A percentile compares a stretch with the other conserved stretches of the same genome.
phyloP scores from a whole-genome alignment of 2,113 vertebrate genomes.

The Boleophthalmus pectinirostris region DNA sequence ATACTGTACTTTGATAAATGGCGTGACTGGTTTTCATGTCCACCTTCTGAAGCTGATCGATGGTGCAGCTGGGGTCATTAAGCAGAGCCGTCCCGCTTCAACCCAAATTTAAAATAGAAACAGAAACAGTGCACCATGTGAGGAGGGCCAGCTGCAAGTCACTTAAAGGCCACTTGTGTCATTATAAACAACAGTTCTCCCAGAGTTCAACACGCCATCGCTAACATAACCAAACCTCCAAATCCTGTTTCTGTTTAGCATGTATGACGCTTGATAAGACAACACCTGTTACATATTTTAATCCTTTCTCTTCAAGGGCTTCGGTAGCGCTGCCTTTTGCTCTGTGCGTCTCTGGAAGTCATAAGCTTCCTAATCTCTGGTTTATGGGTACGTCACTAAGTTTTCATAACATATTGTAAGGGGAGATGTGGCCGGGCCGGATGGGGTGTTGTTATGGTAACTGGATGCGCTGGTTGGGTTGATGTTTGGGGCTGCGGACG shows the following conservation, averaged over 20 bases:
- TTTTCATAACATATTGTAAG: conserved; percentile 75
- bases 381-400: conserved; percentile 59
- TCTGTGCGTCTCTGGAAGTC: conserved; percentile 52
- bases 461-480: conserved; percentile 44
- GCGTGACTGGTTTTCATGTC: background rate
- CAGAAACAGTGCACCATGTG: background rate
- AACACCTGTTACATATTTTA: conserved; percentile 62
- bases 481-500: conserved; percentile 62
- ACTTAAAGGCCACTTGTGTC: conserved; percentile 11
- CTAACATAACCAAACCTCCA: background rate
- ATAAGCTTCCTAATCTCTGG: conserved; percentile 55
- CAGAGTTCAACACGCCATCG: conserved; percentile 6
- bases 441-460: conserved; percentile 38
- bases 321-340: conserved; percentile 56
- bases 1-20: background rate
- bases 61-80: conserved; percentile 13
- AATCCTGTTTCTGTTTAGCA: conserved; percentile 10
- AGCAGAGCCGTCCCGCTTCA: conserved; percentile 2
- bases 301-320: conserved; percentile 37
- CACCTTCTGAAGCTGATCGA: conserved; percentile 4
- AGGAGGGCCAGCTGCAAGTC: conserved; percentile 6
- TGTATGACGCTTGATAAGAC: conserved; percentile 15
- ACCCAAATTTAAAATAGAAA: conserved; percentile 6
- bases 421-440: conserved; percentile 45
- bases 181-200: conserved; percentile 10